A percentile compares a stretch with the other conserved stretches of the same genome.
Conservation (phyloP, 2,888 invertebrate species). For the Ommatoiulus sabulosus region DNA sequence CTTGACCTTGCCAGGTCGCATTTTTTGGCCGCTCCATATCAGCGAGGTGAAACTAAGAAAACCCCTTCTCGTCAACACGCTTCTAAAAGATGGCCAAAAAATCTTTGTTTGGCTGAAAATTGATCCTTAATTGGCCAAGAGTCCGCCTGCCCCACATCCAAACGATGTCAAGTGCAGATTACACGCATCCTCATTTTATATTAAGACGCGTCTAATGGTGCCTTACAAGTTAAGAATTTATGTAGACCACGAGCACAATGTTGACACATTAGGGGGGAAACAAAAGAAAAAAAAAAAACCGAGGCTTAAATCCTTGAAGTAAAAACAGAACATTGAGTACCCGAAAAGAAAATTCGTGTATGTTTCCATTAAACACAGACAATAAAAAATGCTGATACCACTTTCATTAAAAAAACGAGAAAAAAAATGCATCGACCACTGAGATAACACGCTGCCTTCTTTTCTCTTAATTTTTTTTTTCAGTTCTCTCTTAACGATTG, state of each 20-base stretch:
- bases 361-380: background rate
- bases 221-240: background rate
- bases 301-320: background rate
- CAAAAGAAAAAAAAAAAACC: background rate
- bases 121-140: background rate
- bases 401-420: background rate
- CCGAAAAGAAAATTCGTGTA: background rate
- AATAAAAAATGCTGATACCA: background rate
- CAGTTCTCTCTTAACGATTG: background rate
- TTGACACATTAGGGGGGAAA: constrained; percentile 23
- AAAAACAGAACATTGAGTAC: background rate
- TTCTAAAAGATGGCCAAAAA: background rate
- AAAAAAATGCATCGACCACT: background rate
- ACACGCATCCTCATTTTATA: constrained; percentile 2
- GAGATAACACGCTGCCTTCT: no score
- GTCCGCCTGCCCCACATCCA: background rate
- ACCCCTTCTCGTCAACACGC: no score
- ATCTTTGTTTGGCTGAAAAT: background rate
- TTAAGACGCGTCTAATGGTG: background rate
- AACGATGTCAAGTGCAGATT: constrained; percentile 10
- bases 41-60: no score
- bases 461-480: background rate
- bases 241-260: constrained; percentile 12
- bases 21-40: background rate
- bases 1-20: background rate